These are phyloP conservation scores for Amblyornis subalaris DNA, from an alignment of 2,113 vertebrate genomes.

Conservation along the genomic window DNA sequence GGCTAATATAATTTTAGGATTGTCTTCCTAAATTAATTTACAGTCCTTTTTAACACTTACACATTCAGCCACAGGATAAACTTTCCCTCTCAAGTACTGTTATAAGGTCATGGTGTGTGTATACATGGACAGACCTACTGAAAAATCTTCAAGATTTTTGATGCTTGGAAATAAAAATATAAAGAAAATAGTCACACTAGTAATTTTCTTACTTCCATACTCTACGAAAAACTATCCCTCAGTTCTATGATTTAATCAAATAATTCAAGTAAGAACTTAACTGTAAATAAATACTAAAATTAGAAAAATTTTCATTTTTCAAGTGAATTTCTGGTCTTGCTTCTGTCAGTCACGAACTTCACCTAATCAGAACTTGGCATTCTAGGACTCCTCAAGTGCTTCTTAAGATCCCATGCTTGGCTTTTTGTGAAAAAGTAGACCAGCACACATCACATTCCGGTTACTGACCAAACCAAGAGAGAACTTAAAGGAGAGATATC, in stretches of 20 bases:
- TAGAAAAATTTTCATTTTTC: background rate
- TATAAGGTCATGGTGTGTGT: background rate
- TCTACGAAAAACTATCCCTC: background rate
- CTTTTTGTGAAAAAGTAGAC: background rate
- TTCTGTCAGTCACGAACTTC: background rate
- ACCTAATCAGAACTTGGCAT: background rate
- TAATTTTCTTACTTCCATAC: background rate
- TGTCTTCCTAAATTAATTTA: background rate
- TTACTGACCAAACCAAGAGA: background rate
- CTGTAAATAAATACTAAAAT: background rate
- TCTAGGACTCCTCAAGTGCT: background rate
- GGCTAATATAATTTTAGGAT: background rate
- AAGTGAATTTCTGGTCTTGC: background rate
- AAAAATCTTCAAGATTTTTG: background rate
- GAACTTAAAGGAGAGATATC: background rate
- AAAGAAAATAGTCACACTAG: background rate
- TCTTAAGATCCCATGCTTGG: background rate
- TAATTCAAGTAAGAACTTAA: background rate
- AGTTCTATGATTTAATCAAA: background rate
- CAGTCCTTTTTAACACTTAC: background rate
- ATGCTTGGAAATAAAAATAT: background rate
- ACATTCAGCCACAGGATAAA: background rate
- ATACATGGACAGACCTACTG: background rate
- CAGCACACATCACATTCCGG: background rate
- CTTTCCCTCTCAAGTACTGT: background rate